Evolutionary conservation across 2,888 invertebrate genomes (phyloP).

Genomic region (Heterodera filipjevi): DNA sequence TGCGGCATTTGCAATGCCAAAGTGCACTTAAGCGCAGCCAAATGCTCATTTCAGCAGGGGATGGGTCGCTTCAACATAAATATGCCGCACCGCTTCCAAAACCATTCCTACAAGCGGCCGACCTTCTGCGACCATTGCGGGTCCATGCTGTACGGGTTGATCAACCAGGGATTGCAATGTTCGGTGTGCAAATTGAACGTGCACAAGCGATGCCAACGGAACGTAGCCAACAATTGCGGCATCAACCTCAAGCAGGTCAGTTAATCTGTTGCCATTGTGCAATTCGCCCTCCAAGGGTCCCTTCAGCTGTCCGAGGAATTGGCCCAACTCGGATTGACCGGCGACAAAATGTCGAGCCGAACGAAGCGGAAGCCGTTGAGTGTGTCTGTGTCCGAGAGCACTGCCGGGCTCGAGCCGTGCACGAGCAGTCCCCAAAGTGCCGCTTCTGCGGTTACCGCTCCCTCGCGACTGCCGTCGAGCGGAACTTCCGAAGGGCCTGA

Average conservation of each 20-base stretch:
- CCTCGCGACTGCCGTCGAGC: conserved; percentile 11
- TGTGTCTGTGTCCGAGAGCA: conserved; percentile 39
- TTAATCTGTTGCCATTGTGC: not conserved
- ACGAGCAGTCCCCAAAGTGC: conserved; percentile 21
- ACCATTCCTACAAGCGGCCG: conserved; percentile 94
- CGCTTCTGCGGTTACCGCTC: conserved; percentile 17
- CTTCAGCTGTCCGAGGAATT: conserved; percentile 83
- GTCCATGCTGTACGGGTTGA: conserved; percentile 90
- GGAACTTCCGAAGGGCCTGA: not conserved
- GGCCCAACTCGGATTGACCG: conserved; percentile 86
- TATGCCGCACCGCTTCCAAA: conserved; percentile 89
- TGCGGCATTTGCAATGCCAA: not conserved
- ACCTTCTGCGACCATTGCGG: conserved; percentile 99
- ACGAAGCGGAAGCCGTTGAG: conserved; percentile 66
- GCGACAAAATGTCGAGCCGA: conserved; percentile 76
- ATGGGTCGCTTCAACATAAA: conserved; percentile 87
- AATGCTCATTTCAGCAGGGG: conserved; percentile 32
- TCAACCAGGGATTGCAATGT: conserved; percentile 81
- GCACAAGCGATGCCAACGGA: conserved; percentile 97
- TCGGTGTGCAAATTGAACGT: conserved; percentile 93
- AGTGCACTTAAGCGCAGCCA: not conserved
- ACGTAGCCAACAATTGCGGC: conserved; percentile 98
- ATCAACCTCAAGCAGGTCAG: conserved; percentile 83
- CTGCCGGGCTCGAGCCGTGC: conserved; percentile 21
- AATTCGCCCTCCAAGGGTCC: not conserved